Evolutionary conservation across 1,140 invertebrate species (phyloP).

Genomic region (Frieseomelitta varia): DNA sequence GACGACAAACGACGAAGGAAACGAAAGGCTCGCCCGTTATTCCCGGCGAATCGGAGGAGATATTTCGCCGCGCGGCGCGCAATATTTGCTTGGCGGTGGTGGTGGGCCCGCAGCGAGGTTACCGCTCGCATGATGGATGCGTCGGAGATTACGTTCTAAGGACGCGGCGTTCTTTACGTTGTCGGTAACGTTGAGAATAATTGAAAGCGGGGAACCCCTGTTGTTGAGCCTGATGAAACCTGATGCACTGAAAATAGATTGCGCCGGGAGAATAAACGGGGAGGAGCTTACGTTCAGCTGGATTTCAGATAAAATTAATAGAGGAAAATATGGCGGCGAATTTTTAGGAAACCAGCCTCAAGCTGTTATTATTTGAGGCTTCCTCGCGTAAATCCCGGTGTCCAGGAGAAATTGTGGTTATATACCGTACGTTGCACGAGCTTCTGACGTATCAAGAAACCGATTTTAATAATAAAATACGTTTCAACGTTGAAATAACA

Average conservation of each 20-base stretch:
- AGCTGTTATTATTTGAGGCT: neutral
- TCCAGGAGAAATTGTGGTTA: no score
- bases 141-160: slow-evolving; percentile 40
- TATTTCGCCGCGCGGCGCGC: slow-evolving; percentile 1
- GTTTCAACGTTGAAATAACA: no score
- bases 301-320: neutral
- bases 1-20: slow-evolving; percentile 8
- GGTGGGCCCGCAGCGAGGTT: slow-evolving; percentile 12
- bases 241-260: slow-evolving; percentile 16
- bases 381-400: no score
- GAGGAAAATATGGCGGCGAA: neutral
- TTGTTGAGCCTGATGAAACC: slow-evolving; percentile 36
- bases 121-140: slow-evolving; percentile 40
- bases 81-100: slow-evolving; percentile 23
- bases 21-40: slow-evolving; percentile 3
- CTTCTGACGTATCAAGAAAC: no score
- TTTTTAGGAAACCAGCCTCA: neutral
- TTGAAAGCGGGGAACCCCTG: slow-evolving; percentile 27
- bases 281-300: neutral
- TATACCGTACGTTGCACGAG: no score
- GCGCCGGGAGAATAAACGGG: neutral
- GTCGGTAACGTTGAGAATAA: slow-evolving; percentile 32
- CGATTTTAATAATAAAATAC: no score
- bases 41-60: slow-evolving; percentile 12
- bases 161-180: slow-evolving; percentile 35